A percentile compares a stretch with the other conserved stretches of the same genome.
Conservation (phyloP, 2,113 vertebrate species). For the Tricholaema leucomelas region DNA sequence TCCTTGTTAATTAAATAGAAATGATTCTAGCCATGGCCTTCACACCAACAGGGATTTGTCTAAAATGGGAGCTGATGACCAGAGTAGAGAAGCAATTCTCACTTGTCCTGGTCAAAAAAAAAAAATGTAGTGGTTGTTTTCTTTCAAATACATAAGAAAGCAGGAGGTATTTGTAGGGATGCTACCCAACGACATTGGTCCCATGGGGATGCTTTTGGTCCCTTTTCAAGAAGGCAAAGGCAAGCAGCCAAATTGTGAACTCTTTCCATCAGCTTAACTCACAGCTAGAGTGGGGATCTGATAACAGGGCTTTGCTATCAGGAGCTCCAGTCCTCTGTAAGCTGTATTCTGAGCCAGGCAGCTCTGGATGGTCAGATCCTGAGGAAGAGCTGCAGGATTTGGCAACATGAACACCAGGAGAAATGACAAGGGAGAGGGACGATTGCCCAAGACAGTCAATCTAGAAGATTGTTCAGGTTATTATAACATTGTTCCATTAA, state of each 20-base stretch:
- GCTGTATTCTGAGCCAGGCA: background rate
- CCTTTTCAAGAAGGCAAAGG: constrained; percentile 54
- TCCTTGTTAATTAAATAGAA: constrained; percentile 30
- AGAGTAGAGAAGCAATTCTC: constrained; percentile 32
- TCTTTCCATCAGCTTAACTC: background rate
- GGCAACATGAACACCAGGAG: constrained; percentile 50
- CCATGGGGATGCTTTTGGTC: constrained; percentile 24
- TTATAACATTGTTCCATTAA: constrained; percentile 37
- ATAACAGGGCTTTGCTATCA: background rate
- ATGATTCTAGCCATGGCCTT: background rate
- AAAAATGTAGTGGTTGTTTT: constrained; percentile 35
- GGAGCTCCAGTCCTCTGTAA: background rate
- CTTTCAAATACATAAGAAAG: constrained; percentile 38
- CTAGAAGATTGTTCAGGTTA: constrained; percentile 49
- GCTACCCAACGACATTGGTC: background rate
- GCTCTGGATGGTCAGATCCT: background rate
- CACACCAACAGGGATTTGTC: constrained; percentile 47
- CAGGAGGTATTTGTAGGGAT: constrained; percentile 47
- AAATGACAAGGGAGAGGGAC: constrained; percentile 44
- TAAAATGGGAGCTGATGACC: constrained; percentile 55
- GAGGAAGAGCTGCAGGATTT: constrained; percentile 31
- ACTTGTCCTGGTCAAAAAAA: constrained; percentile 5
- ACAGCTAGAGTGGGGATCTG: no score
- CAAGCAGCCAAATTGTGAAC: background rate
- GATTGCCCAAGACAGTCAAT: constrained; percentile 28